Conservation (phyloP, 2,888 invertebrate genomes). For the Ligdia adustata region DNA sequence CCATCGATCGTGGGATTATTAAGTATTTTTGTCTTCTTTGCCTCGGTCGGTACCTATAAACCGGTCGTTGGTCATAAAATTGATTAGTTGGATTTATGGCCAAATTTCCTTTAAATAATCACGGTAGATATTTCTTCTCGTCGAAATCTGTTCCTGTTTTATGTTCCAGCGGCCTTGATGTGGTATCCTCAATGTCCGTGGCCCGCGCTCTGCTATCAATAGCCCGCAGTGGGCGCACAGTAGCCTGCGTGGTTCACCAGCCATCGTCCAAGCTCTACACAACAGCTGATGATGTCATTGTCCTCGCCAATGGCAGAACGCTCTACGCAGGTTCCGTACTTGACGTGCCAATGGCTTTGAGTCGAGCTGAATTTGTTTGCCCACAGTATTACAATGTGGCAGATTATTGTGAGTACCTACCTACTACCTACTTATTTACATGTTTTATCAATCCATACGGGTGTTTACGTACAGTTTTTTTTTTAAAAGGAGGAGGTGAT, state of each 20-base stretch:
- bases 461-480: too few species aligned
- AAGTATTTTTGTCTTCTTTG: too few species aligned
- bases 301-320: conserved; percentile 87
- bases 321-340: conserved; percentile 87
- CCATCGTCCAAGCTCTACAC: conserved; percentile 90
- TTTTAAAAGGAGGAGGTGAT: too few species aligned
- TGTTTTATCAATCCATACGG: too few species aligned
- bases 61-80: too few species aligned
- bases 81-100: too few species aligned
- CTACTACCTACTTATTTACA: too few species aligned
- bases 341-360: conserved; percentile 84
- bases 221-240: conserved; percentile 86
- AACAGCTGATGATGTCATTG: conserved; percentile 88
- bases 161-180: conserved; percentile 83
- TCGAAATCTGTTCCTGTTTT: too few species aligned
- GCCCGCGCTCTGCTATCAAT: conserved; percentile 85
- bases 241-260: conserved; percentile 91
- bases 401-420: conserved; percentile 88
- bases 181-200: conserved; percentile 87
- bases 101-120: too few species aligned
- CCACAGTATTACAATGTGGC: conserved; percentile 92
- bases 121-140: too few species aligned
- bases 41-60: too few species aligned
- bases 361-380: conserved; percentile 85
- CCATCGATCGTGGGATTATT: too few species aligned